phyloP scores from a whole-genome alignment of 1,140 invertebrate species.

The Popillia japonica region DNA sequence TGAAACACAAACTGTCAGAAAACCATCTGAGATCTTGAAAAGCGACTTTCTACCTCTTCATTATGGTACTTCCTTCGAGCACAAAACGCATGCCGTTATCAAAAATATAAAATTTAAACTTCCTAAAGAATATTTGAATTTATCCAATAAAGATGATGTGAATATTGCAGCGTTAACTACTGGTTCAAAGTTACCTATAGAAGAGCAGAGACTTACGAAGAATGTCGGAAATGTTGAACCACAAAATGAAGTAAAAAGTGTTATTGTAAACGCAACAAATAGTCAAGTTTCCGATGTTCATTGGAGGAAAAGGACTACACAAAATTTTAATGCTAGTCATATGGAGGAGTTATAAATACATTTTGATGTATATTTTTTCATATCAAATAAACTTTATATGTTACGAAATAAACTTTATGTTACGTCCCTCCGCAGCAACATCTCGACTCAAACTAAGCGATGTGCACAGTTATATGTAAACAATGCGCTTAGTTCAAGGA shows the following conservation, averaged over 20 bases:
- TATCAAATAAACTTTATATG: constrained; percentile 15
- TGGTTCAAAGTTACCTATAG: too few relatives aligned
- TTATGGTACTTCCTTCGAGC: constrained; percentile 48
- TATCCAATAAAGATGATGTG: constrained; percentile 41
- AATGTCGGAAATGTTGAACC: constrained; percentile 16
- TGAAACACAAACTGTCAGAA: neutral
- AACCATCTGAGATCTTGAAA: constrained; percentile 1
- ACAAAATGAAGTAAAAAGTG: constrained; percentile 46
- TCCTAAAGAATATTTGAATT: constrained; percentile 53
- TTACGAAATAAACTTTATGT: too few relatives aligned
- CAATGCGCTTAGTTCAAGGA: too few relatives aligned
- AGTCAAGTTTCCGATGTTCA: constrained; percentile 50
- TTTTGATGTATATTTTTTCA: constrained; percentile 24
- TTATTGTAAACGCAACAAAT: constrained; percentile 53
- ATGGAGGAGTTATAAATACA: neutral
- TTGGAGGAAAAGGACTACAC: constrained; percentile 53
- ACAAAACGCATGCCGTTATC: constrained; percentile 56
- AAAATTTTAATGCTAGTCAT: constrained; percentile 46
- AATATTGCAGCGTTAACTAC: too few relatives aligned
- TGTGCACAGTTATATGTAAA: too few relatives aligned
- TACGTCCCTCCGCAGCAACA: too few relatives aligned
- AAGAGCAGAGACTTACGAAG: too few relatives aligned
- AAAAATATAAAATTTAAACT: constrained; percentile 61
- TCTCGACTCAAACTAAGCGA: neutral
- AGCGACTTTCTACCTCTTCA: constrained; percentile 46